phyloP scores from a whole-genome alignment of 2,113 vertebrate genomes.

The Trematocara zebra region DNA sequence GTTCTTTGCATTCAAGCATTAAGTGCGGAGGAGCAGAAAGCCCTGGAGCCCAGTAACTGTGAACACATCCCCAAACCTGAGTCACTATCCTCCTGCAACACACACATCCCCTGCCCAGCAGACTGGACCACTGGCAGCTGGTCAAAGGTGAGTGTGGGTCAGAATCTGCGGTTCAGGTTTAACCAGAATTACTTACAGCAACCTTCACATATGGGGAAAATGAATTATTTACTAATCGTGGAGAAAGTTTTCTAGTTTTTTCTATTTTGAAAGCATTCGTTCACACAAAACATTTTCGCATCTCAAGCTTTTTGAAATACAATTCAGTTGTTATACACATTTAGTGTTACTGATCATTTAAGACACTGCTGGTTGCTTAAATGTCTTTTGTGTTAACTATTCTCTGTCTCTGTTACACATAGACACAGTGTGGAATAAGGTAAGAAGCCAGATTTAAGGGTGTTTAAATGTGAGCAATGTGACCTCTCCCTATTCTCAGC shows the following conservation, averaged over 20 bases:
- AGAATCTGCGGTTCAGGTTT: background rate
- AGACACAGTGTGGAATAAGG: background rate
- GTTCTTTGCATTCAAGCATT: conserved; percentile 86
- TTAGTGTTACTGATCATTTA: background rate
- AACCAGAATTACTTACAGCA: background rate
- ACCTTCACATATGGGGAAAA: background rate
- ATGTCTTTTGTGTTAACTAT: background rate
- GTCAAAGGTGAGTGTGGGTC: conserved; percentile 79
- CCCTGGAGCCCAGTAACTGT: conserved; percentile 72
- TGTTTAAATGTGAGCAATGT: background rate
- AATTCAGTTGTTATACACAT: background rate
- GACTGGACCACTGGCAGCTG: conserved; percentile 82
- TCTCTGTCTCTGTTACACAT: background rate
- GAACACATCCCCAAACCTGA: conserved; percentile 76
- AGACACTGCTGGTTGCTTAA: background rate
- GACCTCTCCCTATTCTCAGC: background rate
- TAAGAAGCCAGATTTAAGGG: background rate
- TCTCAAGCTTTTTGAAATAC: background rate
- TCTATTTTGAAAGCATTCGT: background rate
- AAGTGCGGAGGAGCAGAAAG: conserved; percentile 81
- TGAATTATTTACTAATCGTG: background rate
- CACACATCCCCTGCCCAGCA: conserved; percentile 77
- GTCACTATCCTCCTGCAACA: conserved; percentile 69
- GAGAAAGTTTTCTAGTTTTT: background rate
- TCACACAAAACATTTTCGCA: background rate